These are phyloP conservation scores for Anomalospiza imberbis DNA, from an alignment of 2,797 vertebrate species.

Conservation along the genomic window DNA sequence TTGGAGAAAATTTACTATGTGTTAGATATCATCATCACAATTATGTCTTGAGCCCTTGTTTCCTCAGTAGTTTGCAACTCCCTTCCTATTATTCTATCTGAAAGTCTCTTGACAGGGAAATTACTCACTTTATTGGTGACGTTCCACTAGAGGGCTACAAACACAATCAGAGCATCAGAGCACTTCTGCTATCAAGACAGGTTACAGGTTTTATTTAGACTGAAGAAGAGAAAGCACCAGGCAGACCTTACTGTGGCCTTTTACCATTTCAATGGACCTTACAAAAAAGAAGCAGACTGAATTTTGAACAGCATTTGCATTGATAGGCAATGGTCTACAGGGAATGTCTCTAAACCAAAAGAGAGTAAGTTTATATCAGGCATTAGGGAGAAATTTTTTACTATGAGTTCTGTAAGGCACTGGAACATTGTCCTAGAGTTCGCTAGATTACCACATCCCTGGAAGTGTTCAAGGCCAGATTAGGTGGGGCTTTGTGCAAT, in stretches of 20 bases:
- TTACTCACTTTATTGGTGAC: rapidly evolving
- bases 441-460: rapidly evolving
- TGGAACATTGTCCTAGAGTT: not conserved
- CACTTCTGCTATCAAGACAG: rapidly evolving
- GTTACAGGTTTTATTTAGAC: rapidly evolving
- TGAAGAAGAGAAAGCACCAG: rapidly evolving
- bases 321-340: rapidly evolving
- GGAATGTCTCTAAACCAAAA: rapidly evolving
- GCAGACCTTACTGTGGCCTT: rapidly evolving
- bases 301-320: rapidly evolving
- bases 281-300: rapidly evolving
- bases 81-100: rapidly evolving
- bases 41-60: rapidly evolving
- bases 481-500: not conserved
- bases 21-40: rapidly evolving
- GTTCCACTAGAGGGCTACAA: rapidly evolving
- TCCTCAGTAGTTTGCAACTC: rapidly evolving
- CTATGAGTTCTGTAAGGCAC: rapidly evolving
- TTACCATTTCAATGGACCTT: rapidly evolving
- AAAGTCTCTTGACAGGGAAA: rapidly evolving
- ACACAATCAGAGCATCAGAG: rapidly evolving
- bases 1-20: rapidly evolving
- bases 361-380: not conserved
- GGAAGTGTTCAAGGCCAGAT: not conserved
- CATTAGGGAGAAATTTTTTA: not conserved